Evolutionary conservation across 2,888 invertebrate species (phyloP).

Genomic region (Lordiphosa fenestrarum): DNA sequence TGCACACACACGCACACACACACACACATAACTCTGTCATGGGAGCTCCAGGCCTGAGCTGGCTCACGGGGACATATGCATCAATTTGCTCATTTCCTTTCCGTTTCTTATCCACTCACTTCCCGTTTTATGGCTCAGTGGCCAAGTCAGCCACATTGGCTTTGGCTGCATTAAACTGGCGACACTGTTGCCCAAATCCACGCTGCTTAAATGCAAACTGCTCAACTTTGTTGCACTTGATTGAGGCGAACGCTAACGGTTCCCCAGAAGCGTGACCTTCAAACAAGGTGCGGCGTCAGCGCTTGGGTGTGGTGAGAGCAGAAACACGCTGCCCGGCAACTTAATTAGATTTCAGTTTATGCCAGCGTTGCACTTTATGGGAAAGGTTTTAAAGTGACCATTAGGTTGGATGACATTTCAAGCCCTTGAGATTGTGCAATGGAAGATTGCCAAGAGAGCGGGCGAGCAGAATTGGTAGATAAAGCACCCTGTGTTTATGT

Average conservation of each 20-base stretch:
- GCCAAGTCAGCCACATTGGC: conserved; percentile 29
- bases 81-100: conserved; percentile 33
- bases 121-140: conserved; percentile 41
- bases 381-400: conserved; percentile 36
- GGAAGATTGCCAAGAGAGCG: neutral
- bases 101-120: neutral
- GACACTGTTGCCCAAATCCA: conserved; percentile 69
- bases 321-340: conserved; percentile 23
- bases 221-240: conserved; percentile 58
- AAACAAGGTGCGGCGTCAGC: conserved; percentile 32
- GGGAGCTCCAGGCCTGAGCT: conserved; percentile 25
- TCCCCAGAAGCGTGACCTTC: conserved; percentile 50
- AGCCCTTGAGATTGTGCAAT: conserved; percentile 32
- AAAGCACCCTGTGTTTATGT: neutral
- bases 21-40: conserved; percentile 51
- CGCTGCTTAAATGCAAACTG: conserved; percentile 61
- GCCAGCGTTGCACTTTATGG: conserved; percentile 42
- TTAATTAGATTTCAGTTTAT: conserved; percentile 61
- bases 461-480: neutral
- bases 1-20: conserved; percentile 47
- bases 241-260: conserved; percentile 12
- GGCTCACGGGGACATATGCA: conserved; percentile 27
- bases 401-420: conserved; percentile 23
- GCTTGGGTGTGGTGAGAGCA: conserved; percentile 10
- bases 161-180: conserved; percentile 49